Conservation (phyloP, 2,113 vertebrate genomes). For the Sphyrna mokarran region DNA sequence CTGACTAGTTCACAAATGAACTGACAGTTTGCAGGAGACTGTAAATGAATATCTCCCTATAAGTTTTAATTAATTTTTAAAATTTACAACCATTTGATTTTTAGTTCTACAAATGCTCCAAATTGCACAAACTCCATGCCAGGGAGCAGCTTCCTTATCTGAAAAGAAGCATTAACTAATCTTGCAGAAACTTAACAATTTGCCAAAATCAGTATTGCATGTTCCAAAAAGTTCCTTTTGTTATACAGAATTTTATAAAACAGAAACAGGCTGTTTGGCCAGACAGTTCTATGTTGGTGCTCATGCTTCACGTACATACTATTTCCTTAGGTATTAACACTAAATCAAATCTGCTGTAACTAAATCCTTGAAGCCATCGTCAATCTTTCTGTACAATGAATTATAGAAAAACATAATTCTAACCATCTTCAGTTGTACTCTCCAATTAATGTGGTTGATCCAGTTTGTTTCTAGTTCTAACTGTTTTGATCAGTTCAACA, state of each 20-base stretch:
- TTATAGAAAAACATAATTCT: neutral
- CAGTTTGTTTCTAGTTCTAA: neutral
- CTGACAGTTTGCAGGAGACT: neutral
- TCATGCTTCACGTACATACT: neutral
- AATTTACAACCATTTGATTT: neutral
- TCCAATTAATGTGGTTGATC: neutral
- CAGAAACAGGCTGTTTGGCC: neutral
- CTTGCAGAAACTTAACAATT: neutral
- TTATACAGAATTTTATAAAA: neutral
- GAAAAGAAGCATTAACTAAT: neutral
- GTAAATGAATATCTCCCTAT: neutral
- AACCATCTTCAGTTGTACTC: neutral
- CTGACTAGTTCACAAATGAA: neutral
- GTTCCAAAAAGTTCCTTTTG: neutral
- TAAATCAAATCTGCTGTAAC: neutral
- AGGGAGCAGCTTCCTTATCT: neutral
- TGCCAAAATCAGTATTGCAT: neutral
- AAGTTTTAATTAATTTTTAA: neutral
- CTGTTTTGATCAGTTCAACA: neutral
- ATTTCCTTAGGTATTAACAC: neutral
- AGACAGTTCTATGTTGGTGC: neutral
- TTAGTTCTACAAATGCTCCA: neutral
- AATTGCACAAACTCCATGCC: neutral
- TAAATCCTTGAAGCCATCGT: neutral
- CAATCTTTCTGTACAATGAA: neutral